Evolutionary conservation across 2,888 invertebrate genomes (phyloP).

Genomic region (Agonopterix alstromeriana): DNA sequence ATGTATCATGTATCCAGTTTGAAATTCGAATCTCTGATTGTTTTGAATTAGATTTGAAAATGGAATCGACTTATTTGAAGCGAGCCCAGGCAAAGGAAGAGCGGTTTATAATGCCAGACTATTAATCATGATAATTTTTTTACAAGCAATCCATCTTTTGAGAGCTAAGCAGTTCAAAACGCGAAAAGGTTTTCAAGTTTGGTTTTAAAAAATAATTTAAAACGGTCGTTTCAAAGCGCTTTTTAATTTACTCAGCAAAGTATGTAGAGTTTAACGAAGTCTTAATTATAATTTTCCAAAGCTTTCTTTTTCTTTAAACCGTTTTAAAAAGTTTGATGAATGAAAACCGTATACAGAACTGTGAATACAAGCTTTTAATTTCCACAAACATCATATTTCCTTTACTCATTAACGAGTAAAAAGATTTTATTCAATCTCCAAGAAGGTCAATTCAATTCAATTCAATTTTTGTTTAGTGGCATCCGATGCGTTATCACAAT

Average conservation of each 20-base stretch:
- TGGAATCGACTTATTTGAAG: slow-evolving; percentile 3
- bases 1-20: slow-evolving; percentile 60
- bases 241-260: slow-evolving; percentile 54
- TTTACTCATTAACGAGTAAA: too few relatives aligned
- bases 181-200: slow-evolving; percentile 10
- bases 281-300: slow-evolving; percentile 60
- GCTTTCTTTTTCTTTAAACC: slow-evolving; percentile 46
- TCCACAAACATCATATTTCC: background rate
- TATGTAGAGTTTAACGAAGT: slow-evolving; percentile 58
- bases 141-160: slow-evolving; percentile 13
- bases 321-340: slow-evolving; percentile 42
- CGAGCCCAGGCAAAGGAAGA: background rate
- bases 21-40: slow-evolving; percentile 33
- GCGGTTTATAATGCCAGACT: background rate
- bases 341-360: slow-evolving; percentile 18
- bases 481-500: too few relatives aligned
- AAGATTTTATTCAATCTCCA: too few relatives aligned
- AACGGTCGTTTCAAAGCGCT: slow-evolving; percentile 37
- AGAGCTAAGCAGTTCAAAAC: slow-evolving; percentile 8
- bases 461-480: too few relatives aligned
- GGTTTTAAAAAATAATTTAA: slow-evolving; percentile 44
- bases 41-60: slow-evolving; percentile 18
- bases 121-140: background rate
- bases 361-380: background rate
- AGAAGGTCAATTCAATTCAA: too few relatives aligned